Evolutionary conservation across 2,113 vertebrate genomes (phyloP).

Genomic region (Piprites chloris): DNA sequence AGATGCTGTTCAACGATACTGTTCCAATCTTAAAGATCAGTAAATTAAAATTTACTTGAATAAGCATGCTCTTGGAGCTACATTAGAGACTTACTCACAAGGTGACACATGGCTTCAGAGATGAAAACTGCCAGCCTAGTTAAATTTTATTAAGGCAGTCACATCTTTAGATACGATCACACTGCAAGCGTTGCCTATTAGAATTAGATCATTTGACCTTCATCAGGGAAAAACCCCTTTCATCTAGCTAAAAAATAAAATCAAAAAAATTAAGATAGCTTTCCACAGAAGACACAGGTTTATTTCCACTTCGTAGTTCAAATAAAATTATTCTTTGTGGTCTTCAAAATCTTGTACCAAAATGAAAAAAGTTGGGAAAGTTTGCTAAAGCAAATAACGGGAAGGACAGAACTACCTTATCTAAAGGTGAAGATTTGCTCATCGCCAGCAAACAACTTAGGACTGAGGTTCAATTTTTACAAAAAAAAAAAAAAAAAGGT

Average conservation of each 20-base stretch:
- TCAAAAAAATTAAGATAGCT: neutral
- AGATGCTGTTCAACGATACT: neutral
- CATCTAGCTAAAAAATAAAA: neutral
- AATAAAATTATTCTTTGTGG: neutral
- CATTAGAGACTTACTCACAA: neutral
- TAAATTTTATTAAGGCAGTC: slow-evolving; percentile 4
- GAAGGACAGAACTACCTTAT: neutral
- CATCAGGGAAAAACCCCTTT: neutral
- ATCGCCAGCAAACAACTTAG: neutral
- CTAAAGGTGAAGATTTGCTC: neutral
- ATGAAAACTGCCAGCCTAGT: neutral
- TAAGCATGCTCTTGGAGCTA: neutral
- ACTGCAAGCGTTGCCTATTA: slow-evolving; percentile 1
- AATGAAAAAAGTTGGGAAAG: neutral
- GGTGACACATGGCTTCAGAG: neutral
- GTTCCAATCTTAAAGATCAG: neutral
- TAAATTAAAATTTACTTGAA: slow-evolving; percentile 11
- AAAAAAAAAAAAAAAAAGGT: neutral
- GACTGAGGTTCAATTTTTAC: neutral
- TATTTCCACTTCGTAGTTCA: neutral
- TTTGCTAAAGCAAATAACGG: neutral
- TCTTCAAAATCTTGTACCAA: neutral
- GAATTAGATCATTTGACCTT: slow-evolving; percentile 25
- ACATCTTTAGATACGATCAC: neutral
- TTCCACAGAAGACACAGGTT: neutral